Evolutionary conservation across 2,888 invertebrate species (phyloP).

Genomic region (Apotomis turbidana): DNA sequence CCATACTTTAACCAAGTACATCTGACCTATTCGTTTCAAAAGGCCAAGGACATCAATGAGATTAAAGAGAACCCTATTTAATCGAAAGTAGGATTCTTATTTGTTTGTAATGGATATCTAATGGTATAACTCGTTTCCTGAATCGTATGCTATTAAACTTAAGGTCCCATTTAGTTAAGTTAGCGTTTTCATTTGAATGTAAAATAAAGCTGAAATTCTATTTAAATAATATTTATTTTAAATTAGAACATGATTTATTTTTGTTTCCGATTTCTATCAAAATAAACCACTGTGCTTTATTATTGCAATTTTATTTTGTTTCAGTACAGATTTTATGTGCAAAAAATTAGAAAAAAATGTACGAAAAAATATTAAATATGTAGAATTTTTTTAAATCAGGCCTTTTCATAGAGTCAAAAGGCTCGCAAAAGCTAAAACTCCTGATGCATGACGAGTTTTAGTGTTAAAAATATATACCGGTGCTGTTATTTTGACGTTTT

Average conservation of each 20-base stretch:
- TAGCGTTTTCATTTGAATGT: constrained; percentile 21
- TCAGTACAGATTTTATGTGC: neutral
- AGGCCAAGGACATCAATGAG: neutral
- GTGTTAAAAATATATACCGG: constrained; percentile 32
- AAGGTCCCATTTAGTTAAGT: constrained; percentile 50
- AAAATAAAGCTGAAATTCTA: too few species aligned
- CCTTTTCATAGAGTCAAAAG: constrained; percentile 4
- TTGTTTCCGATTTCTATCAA: neutral
- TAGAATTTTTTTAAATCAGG: constrained; percentile 8
- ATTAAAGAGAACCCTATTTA: constrained; percentile 26
- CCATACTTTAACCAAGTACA: neutral
- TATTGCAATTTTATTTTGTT: neutral
- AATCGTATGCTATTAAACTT: constrained; percentile 18
- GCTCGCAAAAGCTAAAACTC: constrained; percentile 1
- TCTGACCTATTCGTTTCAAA: neutral
- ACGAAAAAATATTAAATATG: constrained; percentile 2
- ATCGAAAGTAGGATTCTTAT: constrained; percentile 35
- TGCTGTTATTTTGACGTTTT: constrained; percentile 26
- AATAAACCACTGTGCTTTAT: constrained; percentile 15
- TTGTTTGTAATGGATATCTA: constrained; percentile 41
- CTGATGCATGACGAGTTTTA: constrained; percentile 27
- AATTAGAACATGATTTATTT: neutral
- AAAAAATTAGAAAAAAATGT: neutral
- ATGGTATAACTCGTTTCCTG: constrained; percentile 10
- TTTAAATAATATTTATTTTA: too few species aligned